Evolutionary conservation across 1,140 invertebrate species (phyloP), one percentile per base, ranked within the genome.

Genomic region (Brachionus asplanchnoidis): DNA sequence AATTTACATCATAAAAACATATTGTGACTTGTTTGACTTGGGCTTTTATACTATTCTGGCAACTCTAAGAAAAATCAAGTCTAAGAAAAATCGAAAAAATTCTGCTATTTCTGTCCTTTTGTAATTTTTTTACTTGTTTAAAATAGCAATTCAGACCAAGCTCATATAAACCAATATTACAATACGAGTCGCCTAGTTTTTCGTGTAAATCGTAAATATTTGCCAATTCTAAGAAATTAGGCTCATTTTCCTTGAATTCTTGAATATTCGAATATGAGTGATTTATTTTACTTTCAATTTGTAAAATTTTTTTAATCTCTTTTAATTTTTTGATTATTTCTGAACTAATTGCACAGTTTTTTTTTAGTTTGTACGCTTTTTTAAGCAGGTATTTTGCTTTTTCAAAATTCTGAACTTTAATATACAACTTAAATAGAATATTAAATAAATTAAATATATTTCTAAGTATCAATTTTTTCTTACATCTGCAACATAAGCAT

Each of bases 361-460:
- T 60, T 40, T 46, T 60, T 5, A 82, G 26, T 82, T 65, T 82
- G 46, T 82, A 82, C 3, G 79, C 79, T 82, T 82, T 60, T 82
- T 46, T 42, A n/a, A 82, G 60, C 20, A 82, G 14, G 20, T 20
- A n/a, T 82, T 82, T 82, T 9, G 79, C 79, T 65, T 82, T 82
- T 60, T 82, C 79, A 65, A 82, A 82, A 65, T 82, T 82, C 44
- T 82, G 79, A 23, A 82, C 53, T 46, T 82, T 82, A 14, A 65
- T 65, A 46, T 82, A 82, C 40, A 82, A n/a, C 79, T 82, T 23
- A 26, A 46, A 65, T 20, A 66, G 56, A 66, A 32, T 36, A 20
- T 11, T 42, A 60, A 36, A 80, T 11, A 5, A n/a, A 56, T 26
- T 17, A 26, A 66, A 42, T 14, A 28, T 1, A 60, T 36, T 60